Evolutionary conservation across 2,888 invertebrate species (phyloP).

Genomic region (Caenorhabditis zanzibari): DNA sequence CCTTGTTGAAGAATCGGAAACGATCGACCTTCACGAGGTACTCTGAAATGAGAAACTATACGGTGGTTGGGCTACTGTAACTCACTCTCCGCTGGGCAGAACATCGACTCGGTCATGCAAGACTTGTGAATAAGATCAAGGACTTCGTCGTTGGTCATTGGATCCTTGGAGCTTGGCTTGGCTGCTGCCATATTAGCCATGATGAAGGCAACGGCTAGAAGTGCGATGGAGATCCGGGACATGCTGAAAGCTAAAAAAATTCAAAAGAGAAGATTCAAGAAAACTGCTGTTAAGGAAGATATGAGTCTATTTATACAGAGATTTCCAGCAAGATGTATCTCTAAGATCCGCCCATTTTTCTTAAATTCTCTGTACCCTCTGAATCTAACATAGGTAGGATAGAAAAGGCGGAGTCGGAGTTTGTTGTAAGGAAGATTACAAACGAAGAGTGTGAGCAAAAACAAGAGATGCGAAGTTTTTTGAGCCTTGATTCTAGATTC

Average conservation of each 20-base stretch:
- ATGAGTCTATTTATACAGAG: neutral
- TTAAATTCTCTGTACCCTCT: slow-evolving; percentile 5
- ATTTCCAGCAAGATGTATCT: neutral
- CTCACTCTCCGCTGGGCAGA: neutral
- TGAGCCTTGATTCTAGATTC: neutral
- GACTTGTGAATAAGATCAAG: neutral
- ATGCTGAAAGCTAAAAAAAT: neutral
- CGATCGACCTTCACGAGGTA: neutral
- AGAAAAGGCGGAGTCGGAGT: neutral
- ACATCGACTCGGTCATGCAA: neutral
- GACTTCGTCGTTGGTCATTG: neutral
- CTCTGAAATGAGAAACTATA: neutral
- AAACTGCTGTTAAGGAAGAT: neutral
- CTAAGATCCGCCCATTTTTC: neutral
- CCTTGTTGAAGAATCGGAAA: neutral
- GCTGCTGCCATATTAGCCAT: neutral
- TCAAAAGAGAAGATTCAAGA: neutral
- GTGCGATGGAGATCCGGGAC: neutral
- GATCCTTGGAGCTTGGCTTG: neutral
- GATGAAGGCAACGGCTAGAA: neutral
- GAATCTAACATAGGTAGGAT: no score
- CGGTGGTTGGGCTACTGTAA: neutral
- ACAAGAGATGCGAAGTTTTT: neutral
- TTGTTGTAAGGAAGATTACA: neutral
- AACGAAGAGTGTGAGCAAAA: neutral